A percentile compares a stretch with the other conserved stretches of the same genome.
Evolutionary conservation across 2,888 invertebrate species (phyloP).

Genomic region (Lasioglossum leucozonium): DNA sequence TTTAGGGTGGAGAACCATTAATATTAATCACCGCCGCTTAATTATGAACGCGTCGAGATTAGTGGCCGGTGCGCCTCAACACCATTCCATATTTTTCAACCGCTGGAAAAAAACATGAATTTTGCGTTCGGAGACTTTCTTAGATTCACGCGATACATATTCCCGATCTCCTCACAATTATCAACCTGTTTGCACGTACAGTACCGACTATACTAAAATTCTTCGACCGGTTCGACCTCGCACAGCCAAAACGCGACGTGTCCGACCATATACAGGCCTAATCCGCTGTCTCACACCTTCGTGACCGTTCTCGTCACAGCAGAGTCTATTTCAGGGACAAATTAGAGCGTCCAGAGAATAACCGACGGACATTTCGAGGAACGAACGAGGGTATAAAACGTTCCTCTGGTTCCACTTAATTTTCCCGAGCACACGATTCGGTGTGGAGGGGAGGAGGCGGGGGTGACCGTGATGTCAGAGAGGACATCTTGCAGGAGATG

Average conservation of each 20-base stretch:
- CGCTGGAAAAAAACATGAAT: not conserved
- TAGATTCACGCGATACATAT: too few species aligned
- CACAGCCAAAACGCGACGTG: not conserved
- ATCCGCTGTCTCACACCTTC: not conserved
- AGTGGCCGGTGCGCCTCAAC: not conserved
- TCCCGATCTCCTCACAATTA: too few species aligned
- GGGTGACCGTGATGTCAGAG: not conserved
- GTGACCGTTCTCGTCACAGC: not conserved
- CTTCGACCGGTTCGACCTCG: not conserved
- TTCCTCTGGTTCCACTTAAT: constrained; percentile 13
- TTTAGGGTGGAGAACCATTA: not conserved
- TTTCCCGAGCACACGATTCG: not conserved
- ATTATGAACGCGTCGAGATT: not conserved
- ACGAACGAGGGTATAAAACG: not conserved
- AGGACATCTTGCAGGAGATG: not conserved
- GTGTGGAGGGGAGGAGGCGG: not conserved
- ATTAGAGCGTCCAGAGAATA: not conserved
- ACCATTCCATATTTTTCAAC: not conserved
- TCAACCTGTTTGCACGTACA: too few species aligned
- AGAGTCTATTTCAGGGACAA: not conserved
- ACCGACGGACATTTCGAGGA: too few species aligned
- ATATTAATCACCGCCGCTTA: not conserved
- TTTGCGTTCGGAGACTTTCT: too few species aligned
- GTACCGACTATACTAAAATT: too few species aligned
- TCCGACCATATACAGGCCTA: not conserved